Evolutionary conservation across 1,140 invertebrate species (phyloP).

Genomic region (Hyphantria cunea): DNA sequence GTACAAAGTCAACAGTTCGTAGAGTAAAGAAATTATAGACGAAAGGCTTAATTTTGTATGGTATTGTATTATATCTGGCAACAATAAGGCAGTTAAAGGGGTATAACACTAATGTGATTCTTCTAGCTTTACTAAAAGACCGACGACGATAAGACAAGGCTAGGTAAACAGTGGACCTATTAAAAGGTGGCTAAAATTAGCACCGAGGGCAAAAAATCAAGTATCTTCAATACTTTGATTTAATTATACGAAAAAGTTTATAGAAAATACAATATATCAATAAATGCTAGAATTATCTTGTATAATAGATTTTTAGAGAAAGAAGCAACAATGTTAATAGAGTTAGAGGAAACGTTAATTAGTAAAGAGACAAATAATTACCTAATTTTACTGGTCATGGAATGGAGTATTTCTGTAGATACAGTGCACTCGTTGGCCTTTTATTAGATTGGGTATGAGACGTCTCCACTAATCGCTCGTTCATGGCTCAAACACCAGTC

Average conservation of each 20-base stretch:
- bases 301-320: not conserved
- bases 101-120: slow-evolving; percentile 48
- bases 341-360: not conserved
- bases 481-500: slow-evolving; percentile 11
- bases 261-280: slow-evolving; percentile 19
- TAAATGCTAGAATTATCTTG: slow-evolving; percentile 13
- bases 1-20: slow-evolving; percentile 11
- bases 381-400: slow-evolving; percentile 24
- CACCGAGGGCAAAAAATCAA: slow-evolving; percentile 34
- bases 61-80: slow-evolving; percentile 38
- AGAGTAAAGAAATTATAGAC: slow-evolving; percentile 10
- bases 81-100: slow-evolving; percentile 46
- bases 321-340: not conserved
- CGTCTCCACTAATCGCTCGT: slow-evolving; percentile 16
- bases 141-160: slow-evolving; percentile 16
- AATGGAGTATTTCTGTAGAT: slow-evolving; percentile 20
- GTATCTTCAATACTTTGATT: too few relatives aligned
- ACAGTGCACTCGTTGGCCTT: slow-evolving; percentile 2
- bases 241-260: not conserved
- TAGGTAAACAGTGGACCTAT: slow-evolving; percentile 12
- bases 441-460: slow-evolving; percentile 8
- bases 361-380: slow-evolving; percentile 17
- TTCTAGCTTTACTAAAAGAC: slow-evolving; percentile 35
- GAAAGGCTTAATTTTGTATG: slow-evolving; percentile 1
- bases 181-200: slow-evolving; percentile 42